Evolutionary conservation across 2,797 vertebrate species (phyloP).

Genomic region (Microctenopoma lineatum): DNA sequence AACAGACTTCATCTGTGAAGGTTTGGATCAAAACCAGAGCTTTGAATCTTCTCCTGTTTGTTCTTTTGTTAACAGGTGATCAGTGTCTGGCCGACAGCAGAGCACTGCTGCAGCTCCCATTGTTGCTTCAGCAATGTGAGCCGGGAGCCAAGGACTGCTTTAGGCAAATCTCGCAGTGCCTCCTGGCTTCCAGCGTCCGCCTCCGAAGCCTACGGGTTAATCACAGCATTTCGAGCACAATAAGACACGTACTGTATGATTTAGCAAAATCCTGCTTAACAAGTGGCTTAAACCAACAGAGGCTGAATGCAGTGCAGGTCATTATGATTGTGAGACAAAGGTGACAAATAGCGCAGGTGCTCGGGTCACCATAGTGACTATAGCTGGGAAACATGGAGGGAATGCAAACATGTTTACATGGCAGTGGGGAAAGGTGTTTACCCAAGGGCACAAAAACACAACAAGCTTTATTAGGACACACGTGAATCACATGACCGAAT

Average conservation of each 20-base stretch:
- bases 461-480: conserved; percentile 54
- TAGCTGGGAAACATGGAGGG: conserved; percentile 55
- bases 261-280: conserved; percentile 6
- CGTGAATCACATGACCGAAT: conserved; percentile 28
- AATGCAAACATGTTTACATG: conserved; percentile 80
- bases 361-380: conserved; percentile 69
- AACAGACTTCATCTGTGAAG: conserved; percentile 20
- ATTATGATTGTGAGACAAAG: conserved; percentile 12
- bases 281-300: conserved; percentile 18
- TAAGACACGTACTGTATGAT: not conserved
- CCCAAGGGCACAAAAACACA: conserved; percentile 54
- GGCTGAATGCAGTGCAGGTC: conserved; percentile 12
- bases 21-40: conserved; percentile 46
- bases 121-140: conserved; percentile 68
- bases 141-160: conserved; percentile 52
- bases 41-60: conserved; percentile 57
- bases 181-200: conserved; percentile 27
- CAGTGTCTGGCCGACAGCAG: conserved; percentile 66
- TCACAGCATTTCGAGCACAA: conserved; percentile 2
- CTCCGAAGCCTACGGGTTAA: conserved; percentile 32
- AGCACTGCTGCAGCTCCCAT: conserved; percentile 37
- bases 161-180: conserved; percentile 45
- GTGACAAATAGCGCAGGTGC: conserved; percentile 58
- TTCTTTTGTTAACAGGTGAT: conserved; percentile 72
- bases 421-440: conserved; percentile 56